Conservation (phyloP, 2,113 vertebrate species). For the Thermophis baileyi region DNA sequence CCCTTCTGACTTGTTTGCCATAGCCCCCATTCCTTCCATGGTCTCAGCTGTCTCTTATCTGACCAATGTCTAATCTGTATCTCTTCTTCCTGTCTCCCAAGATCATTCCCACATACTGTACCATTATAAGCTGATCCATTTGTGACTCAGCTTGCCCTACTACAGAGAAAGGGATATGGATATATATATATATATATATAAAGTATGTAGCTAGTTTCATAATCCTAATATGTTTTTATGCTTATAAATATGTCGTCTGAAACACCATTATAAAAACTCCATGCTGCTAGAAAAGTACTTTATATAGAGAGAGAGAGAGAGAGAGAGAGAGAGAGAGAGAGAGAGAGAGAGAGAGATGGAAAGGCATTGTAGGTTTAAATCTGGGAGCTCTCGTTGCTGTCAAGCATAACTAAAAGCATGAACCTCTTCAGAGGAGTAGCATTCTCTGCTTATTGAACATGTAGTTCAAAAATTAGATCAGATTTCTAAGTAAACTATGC, state of each 20-base stretch:
- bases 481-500: not conserved
- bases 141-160: not conserved
- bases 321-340: not conserved
- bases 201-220: too few species aligned
- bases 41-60: not conserved
- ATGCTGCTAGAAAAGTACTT: not conserved
- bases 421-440: not conserved
- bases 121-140: not conserved
- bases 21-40: not conserved
- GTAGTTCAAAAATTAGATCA: not conserved
- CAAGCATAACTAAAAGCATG: not conserved
- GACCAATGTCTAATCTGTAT: not conserved
- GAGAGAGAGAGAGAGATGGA: not conserved
- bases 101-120: not conserved
- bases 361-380: not conserved
- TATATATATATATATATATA: too few species aligned
- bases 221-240: not conserved
- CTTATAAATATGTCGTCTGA: not conserved
- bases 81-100: not conserved
- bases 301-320: not conserved
- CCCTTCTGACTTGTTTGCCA: not conserved
- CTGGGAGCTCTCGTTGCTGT: not conserved
- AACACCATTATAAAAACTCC: not conserved
- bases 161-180: not conserved
- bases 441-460: not conserved